phyloP scores from a whole-genome alignment of 2,888 invertebrate species.

The Galerucella calmariensis region DNA sequence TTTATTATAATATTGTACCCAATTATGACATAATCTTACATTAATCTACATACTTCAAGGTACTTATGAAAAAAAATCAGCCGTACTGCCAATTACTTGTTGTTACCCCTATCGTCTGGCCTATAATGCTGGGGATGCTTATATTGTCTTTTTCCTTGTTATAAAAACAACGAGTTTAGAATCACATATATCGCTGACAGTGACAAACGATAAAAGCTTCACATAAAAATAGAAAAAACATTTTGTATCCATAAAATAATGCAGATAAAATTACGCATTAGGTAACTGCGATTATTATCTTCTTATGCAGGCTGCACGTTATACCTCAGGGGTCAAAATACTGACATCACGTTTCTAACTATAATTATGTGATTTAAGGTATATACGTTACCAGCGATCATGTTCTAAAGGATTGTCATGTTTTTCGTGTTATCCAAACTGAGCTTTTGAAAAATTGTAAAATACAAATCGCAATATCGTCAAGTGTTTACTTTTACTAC shows the following conservation, averaged over 20 bases:
- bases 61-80: too few species aligned
- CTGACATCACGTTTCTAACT: conserved; percentile 8
- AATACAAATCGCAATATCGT: too few species aligned
- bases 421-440: not conserved
- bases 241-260: not conserved
- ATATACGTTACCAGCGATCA: not conserved
- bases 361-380: not conserved
- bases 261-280: conserved; percentile 1
- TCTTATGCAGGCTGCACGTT: conserved; percentile 7
- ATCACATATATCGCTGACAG: not conserved
- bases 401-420: not conserved
- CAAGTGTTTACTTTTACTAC: too few species aligned
- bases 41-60: too few species aligned
- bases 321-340: not conserved
- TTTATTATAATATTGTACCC: too few species aligned
- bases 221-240: not conserved
- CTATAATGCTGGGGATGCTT: too few species aligned
- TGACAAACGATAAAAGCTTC: not conserved
- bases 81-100: too few species aligned
- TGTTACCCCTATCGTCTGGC: too few species aligned
- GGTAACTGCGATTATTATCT: conserved; percentile 11
- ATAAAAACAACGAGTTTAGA: not conserved
- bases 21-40: too few species aligned
- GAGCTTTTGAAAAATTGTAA: not conserved
- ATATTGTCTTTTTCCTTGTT: too few species aligned